Base-by-base conservation (phyloP, 2,113 vertebrate genomes). In the Oceanodroma tethys region DNA sequence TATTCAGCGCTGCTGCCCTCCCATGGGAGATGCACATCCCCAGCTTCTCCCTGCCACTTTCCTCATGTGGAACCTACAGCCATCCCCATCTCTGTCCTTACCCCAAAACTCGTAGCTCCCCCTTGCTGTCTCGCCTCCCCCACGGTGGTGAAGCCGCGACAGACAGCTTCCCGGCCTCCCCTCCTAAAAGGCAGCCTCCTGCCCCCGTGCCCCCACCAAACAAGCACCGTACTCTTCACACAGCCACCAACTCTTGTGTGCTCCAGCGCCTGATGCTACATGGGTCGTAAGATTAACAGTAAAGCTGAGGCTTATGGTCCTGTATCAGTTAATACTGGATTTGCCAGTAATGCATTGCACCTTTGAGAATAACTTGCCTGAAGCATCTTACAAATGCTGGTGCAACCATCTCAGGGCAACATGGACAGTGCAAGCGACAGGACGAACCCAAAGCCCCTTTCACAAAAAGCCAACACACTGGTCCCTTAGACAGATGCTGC, bases 1-100 rank as follows among this genome's bases (percentile, higher is more conserved):
- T 29, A 16, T 66, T 81, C 42, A 58, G 0, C 0, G 2, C 32
- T 78, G 66, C 55, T 59, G 34, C 11, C 13, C 9, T 66, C 23
- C 48, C 73, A 56, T 0, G 0, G 26, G 40, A 53, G 9, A 34
- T 1, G 0, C 60, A 38, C 0, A 0, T 26, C 22, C 43, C 16
- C 36, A 32, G 43, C 18, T 9, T 67, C 3, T 2, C 47, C 47
- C 21, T 11, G 19, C 14, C 0, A 0, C 45, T 67, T 83, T 62
- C 18, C 26, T n/a, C 1, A 0, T 2, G 1, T 26, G 36, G 25
- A 84, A 55, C 16, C 26, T 82, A 38, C 52, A 90, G 60, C 7
- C 34, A 27, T 19, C 23, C 42, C 27, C 7, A 3, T 43, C 25
- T 38, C 42, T 36, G 34, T 4, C 6, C 11, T 50, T 15, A 84